These are phyloP conservation scores for Zaprionus bogoriensis DNA, from an alignment of 2,888 invertebrate genomes.

Conservation along the genomic window DNA sequence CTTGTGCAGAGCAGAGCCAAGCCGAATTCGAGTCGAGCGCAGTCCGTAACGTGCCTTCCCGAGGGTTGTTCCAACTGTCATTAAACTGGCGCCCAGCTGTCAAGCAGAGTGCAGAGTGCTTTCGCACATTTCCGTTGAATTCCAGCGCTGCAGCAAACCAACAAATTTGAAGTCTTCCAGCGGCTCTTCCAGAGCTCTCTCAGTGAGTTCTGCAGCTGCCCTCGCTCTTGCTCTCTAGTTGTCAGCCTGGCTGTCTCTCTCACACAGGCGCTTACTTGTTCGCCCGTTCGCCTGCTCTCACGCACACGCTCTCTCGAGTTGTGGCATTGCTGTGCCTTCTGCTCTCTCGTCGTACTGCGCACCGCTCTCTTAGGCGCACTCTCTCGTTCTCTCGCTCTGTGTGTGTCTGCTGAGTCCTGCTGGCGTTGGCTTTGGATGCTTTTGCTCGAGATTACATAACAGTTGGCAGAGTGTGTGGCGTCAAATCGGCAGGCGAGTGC, in stretches of 20 bases:
- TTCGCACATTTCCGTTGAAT: constrained; percentile 23
- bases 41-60: background rate
- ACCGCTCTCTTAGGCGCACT: background rate
- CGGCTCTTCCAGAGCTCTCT: background rate
- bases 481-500: constrained; percentile 57
- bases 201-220: background rate
- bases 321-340: too few species aligned
- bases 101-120: constrained; percentile 43
- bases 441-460: constrained; percentile 79
- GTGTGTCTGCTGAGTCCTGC: constrained; percentile 21
- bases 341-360: background rate
- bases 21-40: background rate
- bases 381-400: constrained; percentile 47
- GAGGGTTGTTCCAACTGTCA: constrained; percentile 33
- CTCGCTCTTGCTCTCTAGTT: constrained; percentile 8
- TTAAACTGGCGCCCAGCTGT: constrained; percentile 70
- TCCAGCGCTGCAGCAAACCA: constrained; percentile 41
- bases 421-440: constrained; percentile 53
- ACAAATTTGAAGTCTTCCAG: constrained; percentile 29
- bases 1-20: constrained; percentile 9
- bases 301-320: constrained; percentile 9
- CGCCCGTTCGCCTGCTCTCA: background rate
- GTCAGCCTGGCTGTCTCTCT: too few species aligned
- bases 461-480: constrained; percentile 75
- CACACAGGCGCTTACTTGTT: too few species aligned